Evolutionary conservation across 2,888 invertebrate genomes (phyloP).

Genomic region (Zaprionus obscuricornis): DNA sequence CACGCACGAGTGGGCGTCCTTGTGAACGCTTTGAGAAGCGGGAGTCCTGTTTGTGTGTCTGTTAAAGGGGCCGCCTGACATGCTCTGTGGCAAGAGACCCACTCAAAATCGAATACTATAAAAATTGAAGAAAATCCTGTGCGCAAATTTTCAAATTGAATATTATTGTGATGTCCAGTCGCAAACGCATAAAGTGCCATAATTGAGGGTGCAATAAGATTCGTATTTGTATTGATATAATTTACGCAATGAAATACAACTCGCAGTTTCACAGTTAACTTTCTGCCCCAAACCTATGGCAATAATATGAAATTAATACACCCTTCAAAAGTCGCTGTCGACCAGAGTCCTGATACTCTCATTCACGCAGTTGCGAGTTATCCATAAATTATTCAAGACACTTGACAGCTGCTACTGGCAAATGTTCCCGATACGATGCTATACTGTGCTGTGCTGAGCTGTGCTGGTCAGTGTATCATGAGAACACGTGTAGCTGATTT

Average conservation of each 20-base stretch:
- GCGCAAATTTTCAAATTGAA: slow-evolving; percentile 52
- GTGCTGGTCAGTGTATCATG: slow-evolving; percentile 32
- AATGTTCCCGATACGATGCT: slow-evolving; percentile 33
- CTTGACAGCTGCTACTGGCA: slow-evolving; percentile 71
- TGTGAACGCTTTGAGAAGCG: no score
- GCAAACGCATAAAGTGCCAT: slow-evolving; percentile 18
- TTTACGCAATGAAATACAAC: no score
- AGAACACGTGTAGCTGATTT: slow-evolving; percentile 44
- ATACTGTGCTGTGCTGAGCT: no score
- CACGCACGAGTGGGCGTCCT: slow-evolving; percentile 54
- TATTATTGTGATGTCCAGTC: background rate
- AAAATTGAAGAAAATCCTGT: slow-evolving; percentile 41
- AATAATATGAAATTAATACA: slow-evolving; percentile 55
- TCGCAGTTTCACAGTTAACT: no score
- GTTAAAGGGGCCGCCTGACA: no score
- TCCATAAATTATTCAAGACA: slow-evolving; percentile 71
- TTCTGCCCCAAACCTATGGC: slow-evolving; percentile 3
- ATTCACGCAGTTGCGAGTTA: slow-evolving; percentile 51
- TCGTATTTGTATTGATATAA: slow-evolving; percentile 10
- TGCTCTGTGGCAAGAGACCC: no score
- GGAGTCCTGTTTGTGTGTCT: no score
- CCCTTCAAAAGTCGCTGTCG: slow-evolving; percentile 20
- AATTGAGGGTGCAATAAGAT: slow-evolving; percentile 29
- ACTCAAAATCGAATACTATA: no score
- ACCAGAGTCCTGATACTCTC: background rate